Evolutionary conservation across 2,113 vertebrate species (phyloP), one percentile per base, ranked within the genome.

Genomic region (Cricetomys ansorgei): DNA sequence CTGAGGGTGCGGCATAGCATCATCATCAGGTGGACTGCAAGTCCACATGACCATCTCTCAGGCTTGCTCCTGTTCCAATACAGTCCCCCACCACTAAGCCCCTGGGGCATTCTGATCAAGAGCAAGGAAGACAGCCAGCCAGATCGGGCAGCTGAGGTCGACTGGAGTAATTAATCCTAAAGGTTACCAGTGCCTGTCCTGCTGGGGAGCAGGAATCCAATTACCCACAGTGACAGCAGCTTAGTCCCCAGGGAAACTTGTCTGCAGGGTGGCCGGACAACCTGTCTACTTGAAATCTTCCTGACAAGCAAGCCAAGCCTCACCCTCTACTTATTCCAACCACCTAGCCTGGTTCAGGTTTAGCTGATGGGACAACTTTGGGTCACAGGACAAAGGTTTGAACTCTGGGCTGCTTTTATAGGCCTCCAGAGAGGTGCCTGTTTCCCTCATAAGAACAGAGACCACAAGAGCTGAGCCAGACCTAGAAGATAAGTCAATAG

Each of bases 141-240:
- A 34, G 67, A 89, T 85, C 29, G 31, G 91, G 94, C 86, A 9
- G 83, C 92, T n/a, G 77, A 96, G 97, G 97, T 96, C 15, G 1
- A 25, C 91, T 59, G 70, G 79, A 97, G 95, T 96, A 96, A 97
- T 97, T 98, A 97, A 98, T 97, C 97, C 97, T 97, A 97, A 98
- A 97, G 97, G 96, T 96, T 97, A 97, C 94, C 23, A 25, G 92
- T 94, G 94, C 5, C 76, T 64, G 53, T 96, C 94, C 81, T 96
- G 94, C 87, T 86, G 40, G 57, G 92, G 86, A 97, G 70, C 81
- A 95, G 92, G 93, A 97, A 97, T 98, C 96, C 97, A 97, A 96
- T 98, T 96, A 98, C 75, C 93, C 87, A 85, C 45, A 59, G 89
- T 92, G 97, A 97, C 95, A 97, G 96, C 96, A 94, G 76, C 91